A percentile compares a stretch with the other conserved stretches of the same genome.
Evolutionary conservation across 2,797 vertebrate species (phyloP).

Genomic region (Brachymystax lenok): DNA sequence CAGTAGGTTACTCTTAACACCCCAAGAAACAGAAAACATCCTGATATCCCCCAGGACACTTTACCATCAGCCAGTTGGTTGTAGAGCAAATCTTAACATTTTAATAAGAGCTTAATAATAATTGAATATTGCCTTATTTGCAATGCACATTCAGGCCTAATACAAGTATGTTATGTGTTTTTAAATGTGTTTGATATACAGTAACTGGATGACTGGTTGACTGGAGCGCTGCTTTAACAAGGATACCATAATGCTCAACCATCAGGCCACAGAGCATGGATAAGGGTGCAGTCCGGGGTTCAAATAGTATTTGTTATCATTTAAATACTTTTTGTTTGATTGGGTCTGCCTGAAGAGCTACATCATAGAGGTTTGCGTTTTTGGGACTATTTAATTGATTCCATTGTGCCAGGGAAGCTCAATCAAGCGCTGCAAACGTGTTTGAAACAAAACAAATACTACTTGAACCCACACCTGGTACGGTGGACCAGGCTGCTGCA

Average conservation of each 20-base stretch:
- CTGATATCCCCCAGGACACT: constrained; percentile 49
- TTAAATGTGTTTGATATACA: not conserved
- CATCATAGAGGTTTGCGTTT: not conserved
- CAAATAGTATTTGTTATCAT: not conserved
- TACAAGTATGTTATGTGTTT: not conserved
- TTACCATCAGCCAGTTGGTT: constrained; percentile 32
- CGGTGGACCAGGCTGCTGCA: not conserved
- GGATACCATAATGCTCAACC: not conserved
- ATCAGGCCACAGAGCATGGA: not conserved
- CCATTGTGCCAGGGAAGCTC: not conserved
- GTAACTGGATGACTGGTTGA: not conserved
- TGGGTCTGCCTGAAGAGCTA: not conserved
- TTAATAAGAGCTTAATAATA: constrained; percentile 65
- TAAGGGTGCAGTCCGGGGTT: not conserved
- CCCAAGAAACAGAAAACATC: constrained; percentile 55
- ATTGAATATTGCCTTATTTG: constrained; percentile 46
- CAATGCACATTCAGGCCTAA: constrained; percentile 11
- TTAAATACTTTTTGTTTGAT: not conserved
- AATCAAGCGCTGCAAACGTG: not conserved
- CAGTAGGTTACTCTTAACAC: constrained; percentile 43
- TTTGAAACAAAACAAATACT: not conserved
- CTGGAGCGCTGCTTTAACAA: not conserved
- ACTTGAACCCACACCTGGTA: not conserved
- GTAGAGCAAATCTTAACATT: constrained; percentile 64
- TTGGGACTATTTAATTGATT: not conserved